Evolutionary conservation across 53 echinoderm and acorn worm genomes (phyloP).

Genomic region (Echinometra lucunter): DNA sequence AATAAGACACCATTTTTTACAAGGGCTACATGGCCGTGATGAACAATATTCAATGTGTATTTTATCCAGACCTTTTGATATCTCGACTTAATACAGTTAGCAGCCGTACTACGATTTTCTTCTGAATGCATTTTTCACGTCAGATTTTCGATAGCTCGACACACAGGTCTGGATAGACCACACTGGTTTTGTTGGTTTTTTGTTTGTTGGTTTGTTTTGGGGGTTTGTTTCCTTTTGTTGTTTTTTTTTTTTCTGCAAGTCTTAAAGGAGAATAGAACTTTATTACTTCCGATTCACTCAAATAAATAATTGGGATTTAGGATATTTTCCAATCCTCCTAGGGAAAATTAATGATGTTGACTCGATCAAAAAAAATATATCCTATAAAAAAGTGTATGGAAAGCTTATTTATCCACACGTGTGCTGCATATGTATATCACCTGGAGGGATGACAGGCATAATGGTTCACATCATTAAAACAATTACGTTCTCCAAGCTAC

Average conservation of each 20-base stretch:
- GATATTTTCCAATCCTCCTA: background rate
- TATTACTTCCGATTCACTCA: background rate
- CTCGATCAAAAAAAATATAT: background rate
- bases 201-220: too few relatives aligned
- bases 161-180: too few relatives aligned
- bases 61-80: too few relatives aligned
- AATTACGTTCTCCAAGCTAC: conserved; percentile 12
- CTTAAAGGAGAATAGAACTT: background rate
- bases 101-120: too few relatives aligned
- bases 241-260: too few relatives aligned
- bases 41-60: too few relatives aligned
- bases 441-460: conserved; percentile 4
- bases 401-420: background rate
- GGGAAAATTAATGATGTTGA: background rate
- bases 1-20: background rate
- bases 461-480: conserved; percentile 35
- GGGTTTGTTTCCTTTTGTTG: too few relatives aligned
- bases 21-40: background rate
- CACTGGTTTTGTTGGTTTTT: too few relatives aligned
- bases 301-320: background rate
- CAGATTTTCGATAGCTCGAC: too few relatives aligned
- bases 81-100: too few relatives aligned
- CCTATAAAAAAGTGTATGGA: conserved; percentile 9
- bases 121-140: too few relatives aligned
- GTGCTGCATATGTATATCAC: conserved; percentile 11